phyloP scores from a whole-genome alignment of 1,140 invertebrate genomes.

The Pachypeltis micranthus region DNA sequence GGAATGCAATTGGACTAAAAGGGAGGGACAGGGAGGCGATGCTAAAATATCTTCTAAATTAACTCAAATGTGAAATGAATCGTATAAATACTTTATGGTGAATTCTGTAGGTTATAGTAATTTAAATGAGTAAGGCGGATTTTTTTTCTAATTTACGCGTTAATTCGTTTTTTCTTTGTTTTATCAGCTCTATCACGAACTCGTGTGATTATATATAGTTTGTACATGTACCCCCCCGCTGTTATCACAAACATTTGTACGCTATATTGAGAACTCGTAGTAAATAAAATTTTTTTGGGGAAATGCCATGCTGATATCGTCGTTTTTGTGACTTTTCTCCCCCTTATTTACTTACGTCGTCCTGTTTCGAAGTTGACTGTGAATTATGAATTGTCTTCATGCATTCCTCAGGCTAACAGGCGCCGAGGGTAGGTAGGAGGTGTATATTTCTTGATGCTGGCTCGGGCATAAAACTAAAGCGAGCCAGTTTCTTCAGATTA shows the following conservation, averaged over 20 bases:
- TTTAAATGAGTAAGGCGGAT: not conserved
- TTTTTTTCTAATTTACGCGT: not conserved
- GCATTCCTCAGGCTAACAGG: too few relatives aligned
- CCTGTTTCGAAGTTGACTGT: too few relatives aligned
- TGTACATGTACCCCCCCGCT: not conserved
- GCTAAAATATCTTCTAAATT: not conserved
- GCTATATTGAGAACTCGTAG: not conserved
- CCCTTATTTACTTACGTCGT: too few relatives aligned
- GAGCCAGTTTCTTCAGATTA: too few relatives aligned
- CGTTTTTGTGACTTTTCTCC: too few relatives aligned
- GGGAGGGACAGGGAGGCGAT: not conserved
- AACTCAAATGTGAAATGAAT: not conserved
- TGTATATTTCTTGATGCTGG: too few relatives aligned
- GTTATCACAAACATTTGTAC: not conserved
- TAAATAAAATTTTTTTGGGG: not conserved
- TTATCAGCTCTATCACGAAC: not conserved
- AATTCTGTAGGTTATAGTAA: not conserved
- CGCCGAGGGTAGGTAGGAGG: too few relatives aligned
- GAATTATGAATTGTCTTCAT: too few relatives aligned
- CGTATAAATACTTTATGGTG: not conserved
- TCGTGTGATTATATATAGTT: not conserved
- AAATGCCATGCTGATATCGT: too few relatives aligned
- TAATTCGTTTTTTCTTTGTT: not conserved
- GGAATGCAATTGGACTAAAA: not conserved
- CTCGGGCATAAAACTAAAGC: too few relatives aligned